These are phyloP conservation scores for Lutjanus erythropterus DNA, from an alignment of 2,113 vertebrate genomes.

Conservation along the genomic window DNA sequence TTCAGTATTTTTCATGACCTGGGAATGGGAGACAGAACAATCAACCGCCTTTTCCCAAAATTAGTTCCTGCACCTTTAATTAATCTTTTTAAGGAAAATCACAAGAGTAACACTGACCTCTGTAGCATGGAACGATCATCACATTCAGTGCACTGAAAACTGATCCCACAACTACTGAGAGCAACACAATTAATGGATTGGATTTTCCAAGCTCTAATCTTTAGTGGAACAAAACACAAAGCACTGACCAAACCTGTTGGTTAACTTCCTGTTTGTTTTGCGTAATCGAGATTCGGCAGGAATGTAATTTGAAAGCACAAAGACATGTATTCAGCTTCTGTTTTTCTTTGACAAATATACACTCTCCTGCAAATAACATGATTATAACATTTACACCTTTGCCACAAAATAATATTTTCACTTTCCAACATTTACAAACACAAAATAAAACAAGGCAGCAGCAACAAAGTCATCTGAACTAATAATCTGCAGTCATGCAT, in stretches of 20 bases:
- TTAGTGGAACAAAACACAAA: conserved; percentile 29
- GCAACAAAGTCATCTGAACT: not conserved
- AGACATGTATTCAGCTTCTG: not conserved
- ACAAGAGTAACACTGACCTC: not conserved
- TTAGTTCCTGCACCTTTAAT: too few relatives aligned
- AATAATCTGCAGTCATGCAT: not conserved
- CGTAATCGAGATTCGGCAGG: conserved; percentile 10
- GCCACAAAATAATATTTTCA: not conserved
- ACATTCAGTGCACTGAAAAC: not conserved
- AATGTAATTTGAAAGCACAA: conserved; percentile 19
- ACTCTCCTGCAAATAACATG: not conserved
- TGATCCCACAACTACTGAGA: not conserved
- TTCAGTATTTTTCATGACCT: too few relatives aligned
- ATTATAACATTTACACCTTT: not conserved
- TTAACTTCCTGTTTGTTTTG: conserved; percentile 2
- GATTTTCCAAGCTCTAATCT: conserved; percentile 51
- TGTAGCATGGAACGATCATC: not conserved
- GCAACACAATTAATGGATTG: not conserved
- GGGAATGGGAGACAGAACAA: too few relatives aligned
- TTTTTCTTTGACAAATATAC: not conserved
- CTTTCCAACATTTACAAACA: not conserved
- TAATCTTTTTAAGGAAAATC: not conserved
- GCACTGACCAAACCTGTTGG: conserved; percentile 2
- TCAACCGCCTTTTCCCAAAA: too few relatives aligned
- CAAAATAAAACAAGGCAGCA: not conserved